Percentiles rank a stretch among this genome's conserved stretches.
Conservation (phyloP, 2,888 invertebrate genomes). For the Abrostola tripartita region DNA sequence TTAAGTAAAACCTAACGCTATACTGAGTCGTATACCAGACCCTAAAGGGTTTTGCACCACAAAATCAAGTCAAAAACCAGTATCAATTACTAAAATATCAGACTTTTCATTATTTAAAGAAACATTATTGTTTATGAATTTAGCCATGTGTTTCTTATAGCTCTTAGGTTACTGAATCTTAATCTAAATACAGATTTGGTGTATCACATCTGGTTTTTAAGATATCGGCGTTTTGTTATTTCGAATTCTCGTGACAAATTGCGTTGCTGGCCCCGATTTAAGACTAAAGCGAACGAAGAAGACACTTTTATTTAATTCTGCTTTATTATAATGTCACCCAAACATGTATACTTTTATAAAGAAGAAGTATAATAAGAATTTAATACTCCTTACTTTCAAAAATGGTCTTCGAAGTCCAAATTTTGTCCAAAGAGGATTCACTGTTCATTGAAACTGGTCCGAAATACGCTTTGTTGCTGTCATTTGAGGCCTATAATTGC, state of each 20-base stretch:
- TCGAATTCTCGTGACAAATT: not conserved
- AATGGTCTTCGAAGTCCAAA: too few relatives aligned
- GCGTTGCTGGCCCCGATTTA: not conserved
- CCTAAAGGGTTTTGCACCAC: not conserved
- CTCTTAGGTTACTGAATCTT: slow-evolving; percentile 4
- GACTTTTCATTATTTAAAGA: slow-evolving; percentile 11
- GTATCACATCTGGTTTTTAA: slow-evolving; percentile 28
- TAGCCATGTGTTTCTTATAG: slow-evolving; percentile 1
- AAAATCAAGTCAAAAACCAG: not conserved
- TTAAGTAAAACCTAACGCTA: slow-evolving; percentile 7
- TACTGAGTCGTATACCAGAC: not conserved
- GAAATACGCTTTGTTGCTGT: too few relatives aligned
- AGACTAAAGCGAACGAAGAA: not conserved
- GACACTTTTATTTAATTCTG: not conserved
- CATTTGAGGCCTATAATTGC: too few relatives aligned
- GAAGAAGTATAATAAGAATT: not conserved
- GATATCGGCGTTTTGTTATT: slow-evolving; percentile 18
- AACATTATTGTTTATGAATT: not conserved
- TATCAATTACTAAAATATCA: not conserved
- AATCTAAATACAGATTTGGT: slow-evolving; percentile 24
- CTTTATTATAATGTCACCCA: not conserved
- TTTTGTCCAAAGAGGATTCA: too few relatives aligned
- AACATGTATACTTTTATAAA: not conserved
- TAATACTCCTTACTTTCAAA: too few relatives aligned
- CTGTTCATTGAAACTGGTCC: too few relatives aligned